Evolutionary conservation across 1,140 invertebrate genomes (phyloP).

Genomic region (Euborellia annulipes): DNA sequence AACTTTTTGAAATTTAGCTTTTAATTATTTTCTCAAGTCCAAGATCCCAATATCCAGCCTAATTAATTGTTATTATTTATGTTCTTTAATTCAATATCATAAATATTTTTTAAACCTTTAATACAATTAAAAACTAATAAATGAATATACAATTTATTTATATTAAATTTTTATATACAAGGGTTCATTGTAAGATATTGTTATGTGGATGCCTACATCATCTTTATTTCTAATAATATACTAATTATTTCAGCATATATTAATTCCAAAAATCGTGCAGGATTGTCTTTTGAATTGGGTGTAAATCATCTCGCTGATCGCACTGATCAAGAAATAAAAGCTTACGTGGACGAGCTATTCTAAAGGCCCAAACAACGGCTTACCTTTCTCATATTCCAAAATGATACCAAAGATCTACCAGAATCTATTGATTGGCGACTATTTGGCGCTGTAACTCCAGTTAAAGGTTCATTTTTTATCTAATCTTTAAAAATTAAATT

Average conservation of each 20-base stretch:
- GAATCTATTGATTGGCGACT: conserved; percentile 76
- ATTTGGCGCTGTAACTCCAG: conserved; percentile 81
- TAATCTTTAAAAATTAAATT: conserved; percentile 2
- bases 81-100: too few relatives aligned
- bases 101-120: too few relatives aligned
- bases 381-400: conserved; percentile 55
- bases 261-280: conserved; percentile 67
- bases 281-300: conserved; percentile 51
- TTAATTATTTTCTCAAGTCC: too few relatives aligned
- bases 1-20: too few relatives aligned
- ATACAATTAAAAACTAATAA: too few relatives aligned
- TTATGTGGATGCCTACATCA: too few relatives aligned
- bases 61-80: too few relatives aligned
- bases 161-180: too few relatives aligned
- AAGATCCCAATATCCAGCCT: too few relatives aligned
- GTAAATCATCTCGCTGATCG: conserved; percentile 84
- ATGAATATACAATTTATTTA: too few relatives aligned
- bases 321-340: conserved; percentile 57
- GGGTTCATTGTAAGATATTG: too few relatives aligned
- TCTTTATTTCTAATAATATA: too few relatives aligned
- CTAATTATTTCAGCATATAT: conserved; percentile 45
- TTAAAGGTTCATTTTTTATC: conserved; percentile 49
- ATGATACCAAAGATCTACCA: conserved; percentile 34
- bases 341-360: conserved; percentile 56
- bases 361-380: conserved; percentile 47